These are phyloP conservation scores for Dicaeum eximium DNA, from an alignment of 2,113 vertebrate genomes.

Conservation along the genomic window DNA sequence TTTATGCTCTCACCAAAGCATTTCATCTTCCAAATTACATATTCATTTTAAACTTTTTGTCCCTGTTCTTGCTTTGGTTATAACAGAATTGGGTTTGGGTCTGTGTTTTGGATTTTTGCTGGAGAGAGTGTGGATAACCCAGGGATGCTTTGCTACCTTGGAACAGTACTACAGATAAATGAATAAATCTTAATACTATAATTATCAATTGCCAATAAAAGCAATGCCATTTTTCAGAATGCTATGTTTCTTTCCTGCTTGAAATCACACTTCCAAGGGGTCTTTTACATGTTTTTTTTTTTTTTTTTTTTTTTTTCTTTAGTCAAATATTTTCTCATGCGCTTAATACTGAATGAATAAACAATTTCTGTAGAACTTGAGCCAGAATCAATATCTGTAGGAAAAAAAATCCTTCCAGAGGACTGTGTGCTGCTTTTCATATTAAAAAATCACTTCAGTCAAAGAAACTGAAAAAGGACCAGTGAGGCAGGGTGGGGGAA, in stretches of 20 bases:
- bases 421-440: not conserved
- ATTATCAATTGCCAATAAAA: not conserved
- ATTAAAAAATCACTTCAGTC: not conserved
- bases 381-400: not conserved
- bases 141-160: not conserved
- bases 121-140: not conserved
- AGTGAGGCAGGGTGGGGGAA: rapidly evolving
- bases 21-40: not conserved
- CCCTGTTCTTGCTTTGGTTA: not conserved
- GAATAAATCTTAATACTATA: not conserved
- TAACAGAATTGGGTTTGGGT: not conserved
- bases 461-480: not conserved
- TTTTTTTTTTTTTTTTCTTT: rapidly evolving
- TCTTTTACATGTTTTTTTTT: rapidly evolving
- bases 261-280: not conserved
- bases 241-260: not conserved
- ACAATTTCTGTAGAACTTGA: not conserved
- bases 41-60: not conserved
- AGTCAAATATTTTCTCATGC: not conserved
- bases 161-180: not conserved
- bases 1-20: not conserved
- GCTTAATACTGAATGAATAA: not conserved
- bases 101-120: not conserved
- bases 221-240: not conserved
- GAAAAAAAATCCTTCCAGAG: not conserved